phyloP scores from a whole-genome alignment of 1,140 invertebrate species.

The Zophobas atratus region DNA sequence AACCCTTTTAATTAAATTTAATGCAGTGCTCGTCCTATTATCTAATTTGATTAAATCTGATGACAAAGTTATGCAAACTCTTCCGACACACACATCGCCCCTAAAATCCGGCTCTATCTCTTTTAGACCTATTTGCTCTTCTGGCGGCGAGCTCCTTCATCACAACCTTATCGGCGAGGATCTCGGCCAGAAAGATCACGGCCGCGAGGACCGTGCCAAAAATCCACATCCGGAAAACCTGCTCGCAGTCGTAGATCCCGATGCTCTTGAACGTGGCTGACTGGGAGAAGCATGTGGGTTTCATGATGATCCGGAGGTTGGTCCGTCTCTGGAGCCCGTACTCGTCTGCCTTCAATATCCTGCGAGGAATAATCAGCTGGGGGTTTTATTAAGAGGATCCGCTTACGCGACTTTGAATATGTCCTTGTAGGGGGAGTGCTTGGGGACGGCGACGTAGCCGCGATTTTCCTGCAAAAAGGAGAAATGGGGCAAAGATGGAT shows the following conservation, averaged over 20 bases:
- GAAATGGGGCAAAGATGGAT: constrained; percentile 6
- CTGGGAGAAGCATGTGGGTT: constrained; percentile 57
- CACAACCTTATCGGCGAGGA: neutral
- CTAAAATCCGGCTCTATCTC: neutral
- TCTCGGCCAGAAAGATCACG: neutral
- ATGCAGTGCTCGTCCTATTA: neutral
- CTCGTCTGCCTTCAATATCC: constrained; percentile 55
- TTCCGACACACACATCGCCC: neutral
- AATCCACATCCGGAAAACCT: constrained; percentile 53
- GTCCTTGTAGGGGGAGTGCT: constrained; percentile 69
- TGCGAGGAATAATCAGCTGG: constrained; percentile 42
- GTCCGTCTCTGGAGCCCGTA: constrained; percentile 54
- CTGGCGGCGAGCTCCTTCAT: neutral
- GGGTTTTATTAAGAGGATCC: constrained; percentile 29
- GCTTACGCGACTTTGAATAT: constrained; percentile 67
- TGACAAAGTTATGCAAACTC: constrained; percentile 3
- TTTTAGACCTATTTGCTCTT: neutral
- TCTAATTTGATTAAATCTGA: constrained; percentile 18
- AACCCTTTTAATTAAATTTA: constrained; percentile 19
- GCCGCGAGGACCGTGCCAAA: constrained; percentile 48
- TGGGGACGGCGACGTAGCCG: constrained; percentile 69
- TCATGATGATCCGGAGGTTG: constrained; percentile 54
- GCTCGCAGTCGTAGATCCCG: constrained; percentile 59
- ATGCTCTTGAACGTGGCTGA: constrained; percentile 58
- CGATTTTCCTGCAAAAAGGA: constrained; percentile 45